Conservation (phyloP, 2,888 invertebrate genomes). For the Caenorhabditis becei region DNA sequence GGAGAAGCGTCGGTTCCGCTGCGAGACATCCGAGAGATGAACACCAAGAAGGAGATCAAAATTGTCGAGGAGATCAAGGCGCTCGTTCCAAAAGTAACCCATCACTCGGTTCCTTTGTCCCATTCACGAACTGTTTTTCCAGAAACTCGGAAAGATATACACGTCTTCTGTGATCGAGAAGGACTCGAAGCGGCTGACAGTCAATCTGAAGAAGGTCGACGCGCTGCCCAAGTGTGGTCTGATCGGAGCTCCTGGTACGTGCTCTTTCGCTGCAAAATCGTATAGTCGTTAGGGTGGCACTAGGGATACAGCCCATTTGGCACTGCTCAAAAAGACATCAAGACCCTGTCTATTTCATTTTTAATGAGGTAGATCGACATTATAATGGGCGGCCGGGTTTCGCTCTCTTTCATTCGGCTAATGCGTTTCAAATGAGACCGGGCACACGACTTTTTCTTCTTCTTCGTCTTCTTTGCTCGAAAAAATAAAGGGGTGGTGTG, state of each 20-base stretch:
- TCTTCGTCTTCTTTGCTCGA: conserved; percentile 6
- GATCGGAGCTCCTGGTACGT: conserved; percentile 83
- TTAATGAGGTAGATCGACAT: conserved; percentile 42
- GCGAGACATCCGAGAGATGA: conserved; percentile 81
- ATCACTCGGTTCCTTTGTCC: neutral
- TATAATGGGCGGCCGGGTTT: conserved; percentile 1
- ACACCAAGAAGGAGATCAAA: conserved; percentile 82
- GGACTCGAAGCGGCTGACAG: conserved; percentile 81
- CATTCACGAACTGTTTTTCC: conserved; percentile 26
- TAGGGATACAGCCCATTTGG: conserved; percentile 25
- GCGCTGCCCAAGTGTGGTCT: conserved; percentile 82
- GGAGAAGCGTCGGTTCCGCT: conserved; percentile 82
- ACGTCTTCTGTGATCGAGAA: conserved; percentile 82
- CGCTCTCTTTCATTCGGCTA: conserved; percentile 15
- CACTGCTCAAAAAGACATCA: neutral
- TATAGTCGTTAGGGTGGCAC: conserved; percentile 2
- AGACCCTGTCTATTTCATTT: conserved; percentile 26
- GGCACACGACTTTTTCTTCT: neutral
- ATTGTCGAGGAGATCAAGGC: conserved; percentile 82
- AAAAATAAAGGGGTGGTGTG: neutral
- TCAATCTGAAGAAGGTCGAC: conserved; percentile 82
- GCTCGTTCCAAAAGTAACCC: conserved; percentile 75
- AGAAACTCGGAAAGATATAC: conserved; percentile 83
- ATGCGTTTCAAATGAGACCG: conserved; percentile 31
- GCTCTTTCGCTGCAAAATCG: conserved; percentile 29